Base-by-base conservation (phyloP, 2,113 vertebrate genomes). In the Spilogale gracilis region DNA sequence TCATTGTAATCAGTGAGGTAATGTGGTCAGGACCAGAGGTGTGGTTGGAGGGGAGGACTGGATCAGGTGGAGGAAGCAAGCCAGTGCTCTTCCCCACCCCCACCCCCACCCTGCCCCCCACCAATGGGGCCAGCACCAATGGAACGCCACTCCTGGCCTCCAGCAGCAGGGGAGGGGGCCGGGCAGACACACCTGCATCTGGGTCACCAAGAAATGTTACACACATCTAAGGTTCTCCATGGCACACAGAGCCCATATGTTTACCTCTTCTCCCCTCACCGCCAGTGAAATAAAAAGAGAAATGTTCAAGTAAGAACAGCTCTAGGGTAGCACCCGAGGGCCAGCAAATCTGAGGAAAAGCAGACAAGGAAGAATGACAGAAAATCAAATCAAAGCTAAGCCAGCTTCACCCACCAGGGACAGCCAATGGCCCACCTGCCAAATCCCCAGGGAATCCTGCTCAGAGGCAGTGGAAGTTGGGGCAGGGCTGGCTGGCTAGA, bases 281-380 rank as follows among this genome's bases (percentile, higher is more conserved):
- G 18, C 23, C 17, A 21, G 52, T 63, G 69, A 76, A 81, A 67
- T 60, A 38, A 81, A 85, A 74, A 90, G 25, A 89, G 78, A 83
- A 27, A 60, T 54, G 9, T 16, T 27, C 9, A 18, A 84, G 38
- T 56, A 60, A 91, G 86, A 86, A 56, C 60, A 90, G 83, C 58
- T n/a, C 56, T 86, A 13, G 1, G 23, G 78, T n/a, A 56, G 63
- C 27, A 54, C 43, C 48, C 79, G 93, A 54, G 92, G 71, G 45
- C 76, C 84, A 82, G 92, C 69, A 87, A 87, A 27, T 45, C 52
- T 43, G 54, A 91, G 67, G 84, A 92, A 69, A 89, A 92, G 79
- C 71, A 92, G 89, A 89, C 6, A 50, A 69, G 30, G 38, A n/a
- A 54, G 81, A 65, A 38, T 13, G n/a, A 86, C 13, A 94, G 95